These are phyloP conservation scores for Hystrix brachyura DNA, from an alignment of 2,113 vertebrate species.

Conservation along the genomic window DNA sequence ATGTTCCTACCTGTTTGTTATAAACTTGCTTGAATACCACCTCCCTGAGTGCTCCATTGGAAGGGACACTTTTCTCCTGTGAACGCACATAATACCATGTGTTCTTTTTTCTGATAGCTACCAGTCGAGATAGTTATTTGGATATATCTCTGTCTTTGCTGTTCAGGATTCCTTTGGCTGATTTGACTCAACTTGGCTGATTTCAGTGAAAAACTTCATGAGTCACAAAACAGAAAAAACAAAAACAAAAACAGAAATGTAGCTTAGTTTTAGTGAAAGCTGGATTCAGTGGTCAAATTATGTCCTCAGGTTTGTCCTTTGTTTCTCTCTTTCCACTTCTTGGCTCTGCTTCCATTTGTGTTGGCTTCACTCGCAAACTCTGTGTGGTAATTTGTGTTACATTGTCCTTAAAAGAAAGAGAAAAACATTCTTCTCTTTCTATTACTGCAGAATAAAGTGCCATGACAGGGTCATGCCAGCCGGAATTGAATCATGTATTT, in stretches of 20 bases:
- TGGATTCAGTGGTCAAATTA: neutral
- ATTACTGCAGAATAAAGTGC: neutral
- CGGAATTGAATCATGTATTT: neutral
- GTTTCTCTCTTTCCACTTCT: neutral
- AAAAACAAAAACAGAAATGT: neutral
- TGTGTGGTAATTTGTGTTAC: neutral
- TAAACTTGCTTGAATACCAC: neutral
- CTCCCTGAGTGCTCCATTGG: neutral
- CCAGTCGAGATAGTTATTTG: neutral
- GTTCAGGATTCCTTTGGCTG: neutral
- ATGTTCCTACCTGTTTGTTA: neutral
- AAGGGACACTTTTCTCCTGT: neutral
- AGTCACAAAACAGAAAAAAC: constrained; percentile 35
- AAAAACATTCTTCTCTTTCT: neutral
- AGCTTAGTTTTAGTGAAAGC: neutral
- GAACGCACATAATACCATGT: neutral
- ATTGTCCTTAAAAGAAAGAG: neutral
- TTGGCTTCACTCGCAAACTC: neutral
- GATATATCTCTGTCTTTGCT: neutral
- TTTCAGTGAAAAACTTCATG: neutral
- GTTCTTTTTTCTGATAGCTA: constrained; percentile 1
- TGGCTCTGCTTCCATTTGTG: neutral
- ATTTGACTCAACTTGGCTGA: neutral
- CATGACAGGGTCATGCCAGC: neutral
- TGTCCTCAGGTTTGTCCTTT: neutral